Evolutionary conservation across 2,797 vertebrate genomes (phyloP), one percentile per base, ranked within the genome.

Genomic region (Enoplosus armatus): DNA sequence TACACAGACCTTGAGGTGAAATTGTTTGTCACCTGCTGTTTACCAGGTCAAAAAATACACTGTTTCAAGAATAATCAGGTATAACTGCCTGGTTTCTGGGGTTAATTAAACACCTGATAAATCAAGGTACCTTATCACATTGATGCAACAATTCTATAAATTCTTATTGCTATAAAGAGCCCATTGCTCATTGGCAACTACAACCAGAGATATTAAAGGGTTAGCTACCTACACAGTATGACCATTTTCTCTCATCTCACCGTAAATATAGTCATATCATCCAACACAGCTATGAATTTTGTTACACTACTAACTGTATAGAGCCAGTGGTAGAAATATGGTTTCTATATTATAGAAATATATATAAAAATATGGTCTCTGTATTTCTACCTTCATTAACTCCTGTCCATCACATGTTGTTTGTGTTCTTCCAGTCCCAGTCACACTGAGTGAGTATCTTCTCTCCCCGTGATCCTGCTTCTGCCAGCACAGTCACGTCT

Each of bases 361-460:
- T n/a, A n/a, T n/a, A n/a, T n/a, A n/a, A n/a, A n/a, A n/a, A n/a
- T n/a, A 15, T 11, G 3, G 2, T 33, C 0, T 29, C 2, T 7
- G 2, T 64, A 72, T 79, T 72, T 80, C 11, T 39, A 6, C n/a
- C n/a, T 37, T 58, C 9, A 73, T 83, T 93, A 89, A 94, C 84
- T 51, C 47, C 63, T 85, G 35, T 84, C 29, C 74, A 75, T 84
- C 85, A 68, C 84, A 66, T 86, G 82, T 72, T 92, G 80, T 91
- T 80, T 91, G 58, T 92, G 84, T 83, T 85, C 71, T 89, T 94
- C 70, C 93, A 95, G 95, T 88, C 47, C 78, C 89, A 1, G 79
- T 87, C 48, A 1, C 72, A 50, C 77, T 20, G 50, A 93, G 94
- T 95, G 79, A 95, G 95, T 95, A 94, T 87, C 27, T 68, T 27